A percentile compares a stretch with the other conserved stretches of the same genome.
Evolutionary conservation across 92 coral and sea anemone species (phyloP).

Genomic region (Epizoanthus rinbou): DNA sequence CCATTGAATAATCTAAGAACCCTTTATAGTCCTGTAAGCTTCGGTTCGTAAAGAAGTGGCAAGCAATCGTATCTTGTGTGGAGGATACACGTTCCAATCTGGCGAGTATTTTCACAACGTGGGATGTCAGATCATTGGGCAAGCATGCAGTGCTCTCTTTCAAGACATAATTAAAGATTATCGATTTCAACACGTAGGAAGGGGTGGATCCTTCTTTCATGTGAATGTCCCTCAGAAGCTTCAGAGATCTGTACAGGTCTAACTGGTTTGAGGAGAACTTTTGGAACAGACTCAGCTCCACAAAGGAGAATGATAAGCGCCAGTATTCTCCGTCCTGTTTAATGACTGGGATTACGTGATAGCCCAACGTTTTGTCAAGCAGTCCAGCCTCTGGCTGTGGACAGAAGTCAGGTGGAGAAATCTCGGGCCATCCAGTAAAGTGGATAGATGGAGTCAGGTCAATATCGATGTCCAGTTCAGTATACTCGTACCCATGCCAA

Average conservation of each 20-base stretch:
- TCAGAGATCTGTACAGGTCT: constrained; percentile 40
- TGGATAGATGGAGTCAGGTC: constrained; percentile 48
- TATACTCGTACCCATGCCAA: constrained; percentile 42
- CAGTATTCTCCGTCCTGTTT: constrained; percentile 7
- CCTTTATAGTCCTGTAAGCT: background rate
- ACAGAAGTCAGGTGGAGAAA: background rate
- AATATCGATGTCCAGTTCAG: constrained; percentile 29
- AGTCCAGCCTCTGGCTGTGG: background rate
- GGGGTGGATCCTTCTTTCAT: constrained; percentile 27
- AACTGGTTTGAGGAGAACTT: constrained; percentile 13
- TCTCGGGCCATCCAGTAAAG: constrained; percentile 8
- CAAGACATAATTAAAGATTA: constrained; percentile 27
- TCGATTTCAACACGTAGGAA: constrained; percentile 28
- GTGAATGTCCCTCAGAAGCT: constrained; percentile 47
- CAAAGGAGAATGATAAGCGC: constrained; percentile 52
- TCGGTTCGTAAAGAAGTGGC: background rate
- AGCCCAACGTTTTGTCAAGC: constrained; percentile 18
- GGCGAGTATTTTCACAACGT: background rate
- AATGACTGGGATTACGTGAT: constrained; percentile 9
- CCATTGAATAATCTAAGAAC: background rate
- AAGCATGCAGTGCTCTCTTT: background rate
- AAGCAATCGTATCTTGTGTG: background rate
- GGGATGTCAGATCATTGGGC: background rate
- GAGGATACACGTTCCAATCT: background rate
- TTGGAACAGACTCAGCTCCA: constrained; percentile 32